Base-by-base conservation (phyloP, 2,113 vertebrate species). In the Corydoras sp. region DNA sequence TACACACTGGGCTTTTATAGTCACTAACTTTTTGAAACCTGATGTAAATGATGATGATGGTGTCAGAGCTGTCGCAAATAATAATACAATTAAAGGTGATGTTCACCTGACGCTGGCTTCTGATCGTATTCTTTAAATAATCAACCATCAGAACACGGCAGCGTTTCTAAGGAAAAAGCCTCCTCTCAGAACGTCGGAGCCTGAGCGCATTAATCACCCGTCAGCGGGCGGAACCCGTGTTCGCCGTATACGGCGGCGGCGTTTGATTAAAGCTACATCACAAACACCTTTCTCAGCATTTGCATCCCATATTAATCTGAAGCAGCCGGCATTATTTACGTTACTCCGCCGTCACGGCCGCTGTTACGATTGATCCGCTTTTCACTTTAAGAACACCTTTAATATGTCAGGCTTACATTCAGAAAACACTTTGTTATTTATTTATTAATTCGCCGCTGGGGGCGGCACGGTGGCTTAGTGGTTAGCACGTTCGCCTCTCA, bases 301-400 rank as follows among this genome's bases (percentile, higher is more conserved):
- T 13, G 53, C 12, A 13, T 10, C 13, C 60, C 54, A 53, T 43
- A 68, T 35, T 9, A 31, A 43, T 58, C 65, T 43, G 53, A 31
- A 68, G 30, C 30, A 24, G 65, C 29, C 56, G 65, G 18, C 15
- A 43, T 68, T 68, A 68, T 68, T 68, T 32, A 68, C 29, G 65
- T 68, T 68, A 68, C 56, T 68, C 54, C 56, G 54, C 54, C 56
- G 54, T 68, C 65, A 68, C 30, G 56, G 55, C 65, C 18, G 56
- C 55, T 68, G 65, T 35, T 35, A 35, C 32, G 7, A 43, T 8
- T 43, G 35, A 43, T 1, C 35, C 35, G 35, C 35, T 0, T 8
- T 4, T 4, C 35, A 43, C 35, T 8, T 43, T 43, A 43, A 43
- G 2, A 43, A 43, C 35, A 43, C 65, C 56, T 68, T 68, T 54